These are phyloP conservation scores for Ailurus styani DNA, from an alignment of 2,113 vertebrate genomes.

Conservation along the genomic window DNA sequence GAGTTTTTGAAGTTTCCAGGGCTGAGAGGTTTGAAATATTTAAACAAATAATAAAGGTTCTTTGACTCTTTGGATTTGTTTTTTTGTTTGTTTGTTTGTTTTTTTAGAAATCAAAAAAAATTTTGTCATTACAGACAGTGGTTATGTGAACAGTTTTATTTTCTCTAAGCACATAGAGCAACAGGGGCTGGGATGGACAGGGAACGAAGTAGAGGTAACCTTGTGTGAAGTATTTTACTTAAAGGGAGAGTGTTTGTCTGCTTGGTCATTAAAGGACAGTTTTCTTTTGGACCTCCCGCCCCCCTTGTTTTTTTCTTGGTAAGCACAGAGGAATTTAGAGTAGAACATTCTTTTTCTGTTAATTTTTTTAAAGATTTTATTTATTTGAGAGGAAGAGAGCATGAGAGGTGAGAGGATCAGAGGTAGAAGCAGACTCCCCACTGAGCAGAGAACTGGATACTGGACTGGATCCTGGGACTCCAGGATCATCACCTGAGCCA, in stretches of 20 bases:
- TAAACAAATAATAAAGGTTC: background rate
- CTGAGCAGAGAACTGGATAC: accelerated
- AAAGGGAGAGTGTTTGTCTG: background rate
- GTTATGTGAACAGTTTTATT: background rate
- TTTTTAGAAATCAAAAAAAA: background rate
- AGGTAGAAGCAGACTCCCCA: background rate
- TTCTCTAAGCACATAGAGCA: background rate
- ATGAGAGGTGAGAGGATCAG: background rate
- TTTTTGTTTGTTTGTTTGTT: background rate
- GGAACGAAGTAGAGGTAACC: background rate
- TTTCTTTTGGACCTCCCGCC: background rate
- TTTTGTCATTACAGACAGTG: background rate
- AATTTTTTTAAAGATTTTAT: background rate
- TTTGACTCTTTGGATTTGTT: background rate
- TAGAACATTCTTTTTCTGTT: background rate
- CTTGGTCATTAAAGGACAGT: background rate
- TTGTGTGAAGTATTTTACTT: background rate
- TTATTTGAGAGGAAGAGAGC: background rate
- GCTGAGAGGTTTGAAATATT: background rate
- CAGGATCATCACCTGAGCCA: background rate
- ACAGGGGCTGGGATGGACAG: background rate
- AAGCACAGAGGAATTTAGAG: background rate
- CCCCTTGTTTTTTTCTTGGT: background rate
- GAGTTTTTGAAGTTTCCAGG: background rate
- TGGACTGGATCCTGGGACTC: background rate